Percentiles rank a stretch among this genome's conserved stretches.
These are phyloP conservation scores for Alentia gelatinosa DNA, from an alignment of 2,888 invertebrate species.

Conservation along the genomic window DNA sequence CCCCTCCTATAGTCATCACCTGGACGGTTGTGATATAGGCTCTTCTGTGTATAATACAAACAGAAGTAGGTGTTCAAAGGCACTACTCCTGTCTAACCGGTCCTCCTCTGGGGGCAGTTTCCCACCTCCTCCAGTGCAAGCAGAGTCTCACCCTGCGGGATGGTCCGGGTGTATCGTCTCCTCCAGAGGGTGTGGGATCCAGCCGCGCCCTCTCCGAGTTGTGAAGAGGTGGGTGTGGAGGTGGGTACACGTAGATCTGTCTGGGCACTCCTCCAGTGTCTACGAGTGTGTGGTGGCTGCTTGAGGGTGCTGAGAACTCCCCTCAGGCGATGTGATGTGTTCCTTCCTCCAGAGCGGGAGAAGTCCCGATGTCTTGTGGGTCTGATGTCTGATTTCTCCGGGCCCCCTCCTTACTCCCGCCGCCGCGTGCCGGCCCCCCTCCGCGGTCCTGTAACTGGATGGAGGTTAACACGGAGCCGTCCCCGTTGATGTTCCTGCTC, in stretches of 20 bases:
- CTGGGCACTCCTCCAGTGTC: background rate
- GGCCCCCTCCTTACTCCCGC: no score
- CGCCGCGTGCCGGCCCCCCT: background rate
- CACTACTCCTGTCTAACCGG: no score
- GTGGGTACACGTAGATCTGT: background rate
- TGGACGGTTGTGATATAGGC: no score
- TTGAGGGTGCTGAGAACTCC: background rate
- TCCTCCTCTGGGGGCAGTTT: no score
- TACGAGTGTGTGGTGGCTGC: background rate
- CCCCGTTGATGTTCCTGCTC: background rate
- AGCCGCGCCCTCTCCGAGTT: background rate
- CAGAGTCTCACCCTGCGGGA: background rate
- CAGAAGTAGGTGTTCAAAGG: no score
- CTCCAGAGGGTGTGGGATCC: background rate
- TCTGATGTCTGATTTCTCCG: no score
- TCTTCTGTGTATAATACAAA: no score
- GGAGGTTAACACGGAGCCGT: no score
- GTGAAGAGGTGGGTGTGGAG: background rate
- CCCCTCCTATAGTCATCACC: background rate
- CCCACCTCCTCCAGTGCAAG: background rate
- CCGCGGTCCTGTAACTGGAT: background rate
- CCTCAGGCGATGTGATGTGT: no score
- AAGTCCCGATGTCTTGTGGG: no score
- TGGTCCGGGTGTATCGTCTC: background rate
- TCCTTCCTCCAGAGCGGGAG: no score